Conservation (phyloP, 2,113 vertebrate genomes). For the Meleagris gallopavo region DNA sequence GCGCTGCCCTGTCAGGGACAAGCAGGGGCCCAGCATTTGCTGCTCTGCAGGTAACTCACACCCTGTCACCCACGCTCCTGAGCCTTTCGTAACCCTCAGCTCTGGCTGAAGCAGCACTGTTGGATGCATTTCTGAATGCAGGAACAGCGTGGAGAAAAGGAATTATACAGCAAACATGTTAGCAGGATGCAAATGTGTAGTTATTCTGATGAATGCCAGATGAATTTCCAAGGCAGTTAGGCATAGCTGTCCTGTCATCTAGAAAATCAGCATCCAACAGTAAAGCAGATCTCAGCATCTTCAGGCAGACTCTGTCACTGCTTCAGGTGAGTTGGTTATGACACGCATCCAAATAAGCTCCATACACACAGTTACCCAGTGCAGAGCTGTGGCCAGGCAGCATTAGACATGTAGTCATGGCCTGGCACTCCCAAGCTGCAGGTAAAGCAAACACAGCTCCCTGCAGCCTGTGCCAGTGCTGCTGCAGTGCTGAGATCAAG, state of each 20-base stretch:
- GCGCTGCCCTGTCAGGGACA: neutral
- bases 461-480: neutral
- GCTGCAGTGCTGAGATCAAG: neutral
- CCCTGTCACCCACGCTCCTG: neutral
- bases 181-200: neutral
- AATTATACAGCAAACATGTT: neutral
- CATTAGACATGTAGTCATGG: neutral
- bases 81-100: neutral
- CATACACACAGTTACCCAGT: neutral
- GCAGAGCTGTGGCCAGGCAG: neutral
- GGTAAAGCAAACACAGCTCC: rapidly evolving
- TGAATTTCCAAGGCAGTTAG: neutral
- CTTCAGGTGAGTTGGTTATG: neutral
- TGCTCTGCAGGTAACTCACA: neutral
- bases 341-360: neutral
- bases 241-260: rapidly evolving
- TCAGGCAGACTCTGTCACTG: neutral
- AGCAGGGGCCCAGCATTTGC: too few relatives aligned
- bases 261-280: neutral
- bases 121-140: neutral
- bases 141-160: neutral
- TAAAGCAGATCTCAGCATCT: neutral
- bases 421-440: neutral
- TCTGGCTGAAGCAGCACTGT: neutral
- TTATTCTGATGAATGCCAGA: neutral